Percentiles rank a stretch among this genome's conserved stretches.
Evolutionary conservation across 2,113 vertebrate species (phyloP).

Genomic region (Odocoileus virginianus): DNA sequence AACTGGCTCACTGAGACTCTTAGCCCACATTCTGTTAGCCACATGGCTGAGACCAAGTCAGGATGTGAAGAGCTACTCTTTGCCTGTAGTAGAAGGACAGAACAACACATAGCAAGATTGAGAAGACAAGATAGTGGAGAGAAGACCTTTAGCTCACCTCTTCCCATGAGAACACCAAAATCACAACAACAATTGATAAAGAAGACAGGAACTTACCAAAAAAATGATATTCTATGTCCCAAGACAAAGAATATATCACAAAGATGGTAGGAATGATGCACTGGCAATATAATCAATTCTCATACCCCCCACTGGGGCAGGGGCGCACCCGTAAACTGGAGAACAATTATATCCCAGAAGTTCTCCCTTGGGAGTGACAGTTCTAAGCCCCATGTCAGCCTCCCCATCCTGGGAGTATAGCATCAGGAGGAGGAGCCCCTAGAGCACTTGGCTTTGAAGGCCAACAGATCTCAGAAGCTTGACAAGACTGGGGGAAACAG

Average conservation of each 20-base stretch:
- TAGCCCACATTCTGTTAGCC: not conserved
- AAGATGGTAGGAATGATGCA: not conserved
- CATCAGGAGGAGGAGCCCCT: not conserved
- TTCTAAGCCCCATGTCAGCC: not conserved
- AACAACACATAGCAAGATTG: not conserved
- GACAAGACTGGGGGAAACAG: not conserved
- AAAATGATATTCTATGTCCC: not conserved
- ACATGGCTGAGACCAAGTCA: not conserved
- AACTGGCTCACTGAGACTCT: not conserved
- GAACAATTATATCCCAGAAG: not conserved
- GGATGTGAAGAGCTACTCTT: not conserved
- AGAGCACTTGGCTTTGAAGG: not conserved
- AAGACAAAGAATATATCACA: not conserved
- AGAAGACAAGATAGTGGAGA: not conserved
- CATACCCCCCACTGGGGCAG: rapidly evolving
- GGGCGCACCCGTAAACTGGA: not conserved
- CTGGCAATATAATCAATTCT: not conserved
- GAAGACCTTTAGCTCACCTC: not conserved
- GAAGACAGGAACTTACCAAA: not conserved
- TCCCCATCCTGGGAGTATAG: not conserved
- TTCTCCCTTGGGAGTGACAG: not conserved
- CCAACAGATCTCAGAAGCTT: not conserved
- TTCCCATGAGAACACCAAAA: not conserved
- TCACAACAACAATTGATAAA: not conserved
- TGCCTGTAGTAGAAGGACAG: not conserved